Base-by-base conservation (phyloP, 1,140 invertebrate genomes). In the Adoxophyes honmai region DNA sequence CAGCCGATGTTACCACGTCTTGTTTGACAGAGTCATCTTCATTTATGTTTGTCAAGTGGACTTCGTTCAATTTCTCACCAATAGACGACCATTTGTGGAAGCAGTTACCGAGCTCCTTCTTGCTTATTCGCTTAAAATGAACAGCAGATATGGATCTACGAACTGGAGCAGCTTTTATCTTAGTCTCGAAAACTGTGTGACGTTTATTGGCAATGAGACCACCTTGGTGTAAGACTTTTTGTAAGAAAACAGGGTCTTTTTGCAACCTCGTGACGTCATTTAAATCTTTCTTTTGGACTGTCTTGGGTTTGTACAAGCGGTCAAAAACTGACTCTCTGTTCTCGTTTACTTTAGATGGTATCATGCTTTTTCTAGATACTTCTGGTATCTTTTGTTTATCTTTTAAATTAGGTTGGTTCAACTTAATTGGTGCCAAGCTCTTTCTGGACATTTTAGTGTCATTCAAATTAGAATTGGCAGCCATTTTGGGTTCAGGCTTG, bases 91-190 rank as follows among this genome's bases (percentile, higher is more conserved):
- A 88, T 67, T 86, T 86, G 21, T 87, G 75, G 6, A 88, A 70
- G 38, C 86, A 89, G 44, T 88, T 88, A 1, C 60, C 60, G 0
- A 84, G 42, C 55, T 88, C 83, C 39, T 66, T 76, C 34, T 82
- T 81, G 18, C 71, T 78, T 10, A 88, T 75, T 35, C 77, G 70
- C 54, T 88, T 89, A 4, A 90, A 88, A 61, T 90, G 88, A 5
- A 90, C 80, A 8, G 89, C 88, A 4, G 89, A 90, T 55, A 90
- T 85, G 0, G 89, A 90, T 16, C 89, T 60, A 15, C 86, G 66
- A 0, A 86, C 75, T 0, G 76, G 77, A 4, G 51, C 34, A 3
- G 51, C 56, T 13, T 51, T 10, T 7, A 62, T 52, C 0, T 14
- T 48, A 0, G 15, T 9, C 4, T 75, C 68, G 39, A 73, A 76